Evolutionary conservation across 2,888 invertebrate species (phyloP).

Genomic region (Seira musarum): DNA sequence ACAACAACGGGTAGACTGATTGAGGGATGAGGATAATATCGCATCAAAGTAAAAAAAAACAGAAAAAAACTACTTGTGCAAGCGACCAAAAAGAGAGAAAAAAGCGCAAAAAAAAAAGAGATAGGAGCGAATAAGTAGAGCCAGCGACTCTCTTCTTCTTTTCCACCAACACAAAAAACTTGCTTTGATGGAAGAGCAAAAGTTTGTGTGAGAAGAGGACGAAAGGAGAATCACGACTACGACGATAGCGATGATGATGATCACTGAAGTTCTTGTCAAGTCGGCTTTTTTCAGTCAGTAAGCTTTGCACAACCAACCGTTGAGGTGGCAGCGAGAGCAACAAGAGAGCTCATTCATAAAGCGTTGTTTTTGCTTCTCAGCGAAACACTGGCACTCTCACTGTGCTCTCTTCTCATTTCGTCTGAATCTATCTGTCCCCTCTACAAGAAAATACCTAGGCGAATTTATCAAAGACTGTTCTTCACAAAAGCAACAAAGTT

Average conservation of each 20-base stretch:
- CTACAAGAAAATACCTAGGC: no score
- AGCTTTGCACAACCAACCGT: slow-evolving; percentile 65
- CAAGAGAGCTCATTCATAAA: not conserved
- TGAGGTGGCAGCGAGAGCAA: slow-evolving; percentile 53
- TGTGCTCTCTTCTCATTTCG: no score
- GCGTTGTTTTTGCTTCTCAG: no score
- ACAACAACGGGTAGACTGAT: no score
- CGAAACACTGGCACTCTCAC: no score
- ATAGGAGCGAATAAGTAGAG: not conserved
- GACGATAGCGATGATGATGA: slow-evolving; percentile 25
- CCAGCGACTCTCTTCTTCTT: not conserved
- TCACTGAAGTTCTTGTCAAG: slow-evolving; percentile 60
- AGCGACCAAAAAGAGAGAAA: slow-evolving; percentile 11
- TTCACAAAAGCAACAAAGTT: not conserved
- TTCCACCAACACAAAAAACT: no score
- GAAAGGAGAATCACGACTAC: no score
- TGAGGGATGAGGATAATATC: no score
- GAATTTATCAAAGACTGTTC: no score
- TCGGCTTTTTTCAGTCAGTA: slow-evolving; percentile 65
- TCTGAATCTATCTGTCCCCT: no score
- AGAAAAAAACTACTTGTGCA: slow-evolving; percentile 26
- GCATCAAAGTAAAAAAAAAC: slow-evolving; percentile 10
- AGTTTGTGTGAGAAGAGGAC: not conserved
- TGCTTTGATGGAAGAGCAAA: no score
- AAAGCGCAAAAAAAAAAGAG: slow-evolving; percentile 20